Base-by-base conservation (phyloP, 2,797 vertebrate species). In the Paramormyrops hopkinsi region DNA sequence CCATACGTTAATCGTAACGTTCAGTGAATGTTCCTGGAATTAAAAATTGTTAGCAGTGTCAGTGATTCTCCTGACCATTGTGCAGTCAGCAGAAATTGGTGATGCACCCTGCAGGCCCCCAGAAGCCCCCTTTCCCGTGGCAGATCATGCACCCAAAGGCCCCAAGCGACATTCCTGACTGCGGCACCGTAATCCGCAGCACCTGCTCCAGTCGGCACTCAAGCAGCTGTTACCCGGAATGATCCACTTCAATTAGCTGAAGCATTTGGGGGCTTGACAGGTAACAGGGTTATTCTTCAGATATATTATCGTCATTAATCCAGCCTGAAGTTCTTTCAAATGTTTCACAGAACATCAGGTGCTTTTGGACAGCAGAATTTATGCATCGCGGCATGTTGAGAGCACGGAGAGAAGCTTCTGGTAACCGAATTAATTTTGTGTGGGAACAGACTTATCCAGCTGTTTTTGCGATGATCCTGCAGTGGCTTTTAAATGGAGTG, bases 231-330 rank as follows among this genome's bases (percentile, higher is more conserved):
- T 79, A 46, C 41, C 17, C 6, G 41, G 76, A 41, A 41, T 44
- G 37, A 46, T 82, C 76, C 76, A 82, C 76, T 82, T n/a, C 76
- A 82, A 82, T 82, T 82, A 82, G 41, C 17, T 46, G 76, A 46
- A 46, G 76, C 76, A n/a, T 82, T 82, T 22, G 41, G 76, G 76
- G 76, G 76, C 76, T 46, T 82, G 76, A 82, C 76, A 82, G 76
- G 76, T 82, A 82, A 46, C 76, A 82, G 76, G 37, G 41, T 82
- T 44, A 46, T 82, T 46, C 76, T 46, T 46, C 76, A 82, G 76
- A 46, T 19, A 82, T 82, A 82, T 82, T 46, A 8, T 82, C 17
- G 37, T 44, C 19, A 46, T 82, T 46, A 82, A 82, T 82, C 76
- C 76, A 3, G 7, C 76, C 37, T 19, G 17, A 82, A 44, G 41